Evolutionary conservation across 1,140 invertebrate genomes (phyloP), one percentile per base, ranked within the genome.

Genomic region (Formica selysi): DNA sequence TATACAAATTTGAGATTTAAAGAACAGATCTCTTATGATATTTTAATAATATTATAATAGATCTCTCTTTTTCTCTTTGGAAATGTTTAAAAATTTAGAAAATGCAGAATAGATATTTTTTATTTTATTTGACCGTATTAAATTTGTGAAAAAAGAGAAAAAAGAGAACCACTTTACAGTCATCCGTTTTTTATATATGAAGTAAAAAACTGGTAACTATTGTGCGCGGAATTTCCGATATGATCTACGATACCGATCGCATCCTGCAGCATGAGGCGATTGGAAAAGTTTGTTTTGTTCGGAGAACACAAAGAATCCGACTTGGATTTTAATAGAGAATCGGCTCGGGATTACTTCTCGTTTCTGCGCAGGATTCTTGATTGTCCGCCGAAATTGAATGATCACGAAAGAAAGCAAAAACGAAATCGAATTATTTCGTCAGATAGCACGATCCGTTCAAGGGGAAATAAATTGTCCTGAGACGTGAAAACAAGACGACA

Each of bases 251-350:
- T 70, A 38, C n/a, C 13, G 54, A 74, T 44, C 54, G 38, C 54
- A 32, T 83, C 8, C 54, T 74, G 54, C 54, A 80, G 78, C 5
- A 41, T n/a, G 64, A 61, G 74, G 84, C 85, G 78, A 89, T 89
- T 87, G 89, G 79, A 90, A 90, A 89, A 85, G 87, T 84, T 74
- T 73, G 76, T 84, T 80, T 74, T 65, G 64, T 70, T 51, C 29
- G 19, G 71, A n/a, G 51, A 85, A 67, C 51, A 78, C 41, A 86
- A 90, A 84, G 85, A 73, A 68, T 71, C 48, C 85, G 84, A 86
- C 76, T 76, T 65, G 87, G 88, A 89, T 90, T 90, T 90, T 90
- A 90, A 89, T 89, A 88, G 88, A 86, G 59, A 88, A 41, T 65
- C 57, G 51, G 83, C 65, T 70, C 44, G 70, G 59, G 87, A 90